Base-by-base conservation (phyloP, 2,797 vertebrate genomes). In the Melanotaenia trifasciata region DNA sequence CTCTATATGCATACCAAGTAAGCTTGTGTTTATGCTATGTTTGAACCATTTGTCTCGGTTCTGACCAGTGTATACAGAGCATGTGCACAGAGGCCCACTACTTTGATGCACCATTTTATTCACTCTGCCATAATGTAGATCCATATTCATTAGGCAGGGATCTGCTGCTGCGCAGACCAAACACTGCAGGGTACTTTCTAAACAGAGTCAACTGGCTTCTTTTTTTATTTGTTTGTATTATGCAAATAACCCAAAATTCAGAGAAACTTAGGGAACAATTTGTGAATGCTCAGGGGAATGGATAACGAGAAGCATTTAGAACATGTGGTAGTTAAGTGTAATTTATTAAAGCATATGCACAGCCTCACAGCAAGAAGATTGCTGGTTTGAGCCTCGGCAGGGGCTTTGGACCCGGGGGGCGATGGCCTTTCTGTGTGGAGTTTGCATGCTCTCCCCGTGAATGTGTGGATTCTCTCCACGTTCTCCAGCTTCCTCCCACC, bases 201-300 rank as follows among this genome's bases (percentile, higher is more conserved):
- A 40, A 72, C 26, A 74, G 69, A 68, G 59, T 26, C 10, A 16
- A 11, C 64, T 78, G 70, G 47, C 58, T 72, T 78, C 36, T 85
- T 83, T 84, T 67, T 81, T 82, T 70, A 74, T 83, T 88, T 93
- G 81, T 90, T 89, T 87, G 64, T 62, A 59, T 84, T 74, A 63
- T 40, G 80, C 3, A 77, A 84, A 78, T 24, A 63, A 84, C 40
- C 63, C 58, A 70, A 79, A 81, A 70, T 69, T 40, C 51, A 67
- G 22, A 70, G 72, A 81, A 33, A 76, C 60, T 30, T 67, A 64
- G 20, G 61, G 26, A 38, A 70, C 26, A 40, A 62, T 81, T 69
- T 78, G 22, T 74, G 20, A 79, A 83, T 71, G 13, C 82, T 81
- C 86, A 67, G 80, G 85, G 84, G 87, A 90, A 66, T 82, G 72